Percentiles rank a stretch among this genome's conserved stretches.
Evolutionary conservation across 2,113 vertebrate genomes (phyloP).

Genomic region (Saguinus imperator): DNA sequence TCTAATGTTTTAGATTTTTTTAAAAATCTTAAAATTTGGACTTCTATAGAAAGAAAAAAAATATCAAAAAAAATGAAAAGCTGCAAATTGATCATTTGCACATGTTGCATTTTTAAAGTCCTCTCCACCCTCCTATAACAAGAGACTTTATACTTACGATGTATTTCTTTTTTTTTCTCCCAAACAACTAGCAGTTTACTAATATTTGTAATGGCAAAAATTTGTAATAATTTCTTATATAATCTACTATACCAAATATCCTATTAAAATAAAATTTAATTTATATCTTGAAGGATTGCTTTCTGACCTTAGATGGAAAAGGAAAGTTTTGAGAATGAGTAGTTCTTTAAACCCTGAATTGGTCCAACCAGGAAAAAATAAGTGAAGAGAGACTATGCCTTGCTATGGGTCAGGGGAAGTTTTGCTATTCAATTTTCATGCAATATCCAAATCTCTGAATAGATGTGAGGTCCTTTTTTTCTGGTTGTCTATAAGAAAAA

Average conservation of each 20-base stretch:
- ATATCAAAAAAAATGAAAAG: slow-evolving; percentile 15
- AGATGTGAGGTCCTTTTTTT: neutral
- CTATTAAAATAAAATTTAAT: slow-evolving; percentile 16
- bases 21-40: neutral
- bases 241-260: neutral
- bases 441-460: neutral
- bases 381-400: neutral
- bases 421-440: neutral
- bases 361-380: neutral
- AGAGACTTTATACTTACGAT: neutral
- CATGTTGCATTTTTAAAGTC: neutral
- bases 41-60: neutral
- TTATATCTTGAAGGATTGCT: neutral
- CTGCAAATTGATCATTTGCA: slow-evolving; percentile 14
- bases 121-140: neutral
- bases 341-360: slow-evolving; percentile 28
- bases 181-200: neutral
- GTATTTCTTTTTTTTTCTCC: neutral
- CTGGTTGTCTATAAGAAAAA: slow-evolving; percentile 24
- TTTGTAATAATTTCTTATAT: neutral
- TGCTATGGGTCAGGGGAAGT: neutral
- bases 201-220: neutral
- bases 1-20: neutral
- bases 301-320: slow-evolving; percentile 36
- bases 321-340: neutral